Percentiles rank a stretch among this genome's conserved stretches.
Evolutionary conservation across 2,797 vertebrate species (phyloP).

Genomic region (Chaetophractus vellerosus): DNA sequence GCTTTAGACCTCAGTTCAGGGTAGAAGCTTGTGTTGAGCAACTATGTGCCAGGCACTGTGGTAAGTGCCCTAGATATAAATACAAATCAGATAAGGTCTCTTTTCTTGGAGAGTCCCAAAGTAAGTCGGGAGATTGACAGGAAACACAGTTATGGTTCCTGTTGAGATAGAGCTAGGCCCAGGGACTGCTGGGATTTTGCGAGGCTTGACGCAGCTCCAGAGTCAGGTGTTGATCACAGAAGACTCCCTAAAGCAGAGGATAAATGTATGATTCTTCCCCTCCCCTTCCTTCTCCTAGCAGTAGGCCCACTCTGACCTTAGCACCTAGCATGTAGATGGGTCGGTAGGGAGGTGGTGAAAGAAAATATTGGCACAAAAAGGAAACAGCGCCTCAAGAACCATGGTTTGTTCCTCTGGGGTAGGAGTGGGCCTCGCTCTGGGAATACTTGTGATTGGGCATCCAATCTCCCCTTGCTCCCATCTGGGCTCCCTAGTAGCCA

Average conservation of each 20-base stretch:
- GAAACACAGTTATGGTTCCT: neutral
- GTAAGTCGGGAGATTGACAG: neutral
- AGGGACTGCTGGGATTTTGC: neutral
- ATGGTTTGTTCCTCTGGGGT: neutral
- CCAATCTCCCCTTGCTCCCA: neutral
- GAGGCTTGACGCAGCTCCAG: neutral
- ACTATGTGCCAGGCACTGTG: neutral
- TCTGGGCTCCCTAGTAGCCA: neutral
- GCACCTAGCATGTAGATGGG: neutral
- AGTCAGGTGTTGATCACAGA: neutral
- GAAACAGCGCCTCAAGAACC: neutral
- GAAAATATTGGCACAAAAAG: neutral
- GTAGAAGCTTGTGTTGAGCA: neutral
- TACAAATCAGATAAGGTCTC: conserved; percentile 16
- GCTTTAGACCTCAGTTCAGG: neutral
- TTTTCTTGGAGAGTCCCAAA: neutral
- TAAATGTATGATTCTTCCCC: neutral
- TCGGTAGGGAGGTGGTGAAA: neutral
- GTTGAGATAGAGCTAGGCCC: neutral
- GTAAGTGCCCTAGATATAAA: conserved; percentile 14
- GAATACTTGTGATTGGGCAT: neutral
- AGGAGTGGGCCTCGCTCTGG: neutral
- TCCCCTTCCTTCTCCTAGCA: neutral
- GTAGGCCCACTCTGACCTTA: neutral
- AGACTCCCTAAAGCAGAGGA: neutral